phyloP scores from a whole-genome alignment of 2,888 invertebrate species.

The Resseliella maxima region DNA sequence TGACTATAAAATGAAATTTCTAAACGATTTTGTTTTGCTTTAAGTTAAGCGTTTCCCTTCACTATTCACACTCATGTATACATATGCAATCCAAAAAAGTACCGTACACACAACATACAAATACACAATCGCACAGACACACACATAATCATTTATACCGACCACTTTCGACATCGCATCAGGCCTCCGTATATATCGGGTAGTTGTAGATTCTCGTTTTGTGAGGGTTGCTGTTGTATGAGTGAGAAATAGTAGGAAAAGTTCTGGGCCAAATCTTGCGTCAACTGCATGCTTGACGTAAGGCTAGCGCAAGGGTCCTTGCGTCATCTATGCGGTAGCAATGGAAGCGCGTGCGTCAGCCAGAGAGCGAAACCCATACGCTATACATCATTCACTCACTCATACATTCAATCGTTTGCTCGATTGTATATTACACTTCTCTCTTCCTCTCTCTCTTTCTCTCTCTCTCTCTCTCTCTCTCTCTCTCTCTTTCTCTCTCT shows the following conservation, averaged over 20 bases:
- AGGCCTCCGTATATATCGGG: not conserved
- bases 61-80: not conserved
- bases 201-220: not conserved
- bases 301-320: too few species aligned
- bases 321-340: too few species aligned
- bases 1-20: conserved; percentile 44
- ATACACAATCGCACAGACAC: not conserved
- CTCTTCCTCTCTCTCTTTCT: too few species aligned
- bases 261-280: not conserved
- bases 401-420: too few species aligned
- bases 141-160: not conserved
- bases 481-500: too few species aligned
- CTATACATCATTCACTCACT: too few species aligned
- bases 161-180: conserved; percentile 38
- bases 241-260: not conserved
- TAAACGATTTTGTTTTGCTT: conserved; percentile 40
- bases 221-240: not conserved
- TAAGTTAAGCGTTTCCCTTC: not conserved
- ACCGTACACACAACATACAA: not conserved
- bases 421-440: too few species aligned
- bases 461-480: too few species aligned
- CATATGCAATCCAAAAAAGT: too few species aligned
- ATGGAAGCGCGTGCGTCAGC: too few species aligned
- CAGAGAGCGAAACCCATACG: too few species aligned
- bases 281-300: too few species aligned